Evolutionary conservation across 2,888 invertebrate genomes (phyloP).

Genomic region (Conomelus anceps): DNA sequence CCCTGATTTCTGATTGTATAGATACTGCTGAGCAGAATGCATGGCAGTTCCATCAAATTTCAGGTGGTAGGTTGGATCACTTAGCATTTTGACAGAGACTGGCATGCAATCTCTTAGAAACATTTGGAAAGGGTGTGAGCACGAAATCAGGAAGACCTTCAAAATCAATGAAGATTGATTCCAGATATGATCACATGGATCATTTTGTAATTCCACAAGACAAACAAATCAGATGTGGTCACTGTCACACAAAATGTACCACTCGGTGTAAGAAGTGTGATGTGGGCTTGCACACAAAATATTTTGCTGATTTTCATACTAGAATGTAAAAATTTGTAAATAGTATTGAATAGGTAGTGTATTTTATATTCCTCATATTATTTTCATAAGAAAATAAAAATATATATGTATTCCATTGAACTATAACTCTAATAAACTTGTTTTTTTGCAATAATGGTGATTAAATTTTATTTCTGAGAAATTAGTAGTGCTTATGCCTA

Average conservation of each 20-base stretch:
- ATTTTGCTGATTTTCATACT: constrained; percentile 9
- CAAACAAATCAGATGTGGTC: constrained; percentile 18
- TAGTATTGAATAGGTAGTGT: no score
- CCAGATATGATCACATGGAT: constrained; percentile 17
- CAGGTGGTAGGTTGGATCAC: constrained; percentile 32
- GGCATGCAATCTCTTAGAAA: constrained; percentile 21
- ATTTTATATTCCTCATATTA: no score
- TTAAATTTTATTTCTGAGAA: no score
- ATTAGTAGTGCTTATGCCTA: no score
- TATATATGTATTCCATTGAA: no score
- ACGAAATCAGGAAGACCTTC: neutral
- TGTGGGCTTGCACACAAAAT: constrained; percentile 17
- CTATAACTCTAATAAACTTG: no score
- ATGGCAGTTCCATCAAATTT: constrained; percentile 33
- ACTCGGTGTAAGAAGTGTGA: constrained; percentile 17
- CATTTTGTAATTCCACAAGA: constrained; percentile 20
- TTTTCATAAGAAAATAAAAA: no score
- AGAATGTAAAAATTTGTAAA: neutral
- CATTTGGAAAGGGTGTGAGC: neutral
- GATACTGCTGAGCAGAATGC: constrained; percentile 36
- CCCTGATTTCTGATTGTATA: constrained; percentile 34
- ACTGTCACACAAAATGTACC: constrained; percentile 13
- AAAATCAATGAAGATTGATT: neutral
- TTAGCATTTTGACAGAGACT: constrained; percentile 32
- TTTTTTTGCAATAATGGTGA: no score